phyloP scores from a whole-genome alignment of 2,113 vertebrate genomes.

The Gavia stellata region DNA sequence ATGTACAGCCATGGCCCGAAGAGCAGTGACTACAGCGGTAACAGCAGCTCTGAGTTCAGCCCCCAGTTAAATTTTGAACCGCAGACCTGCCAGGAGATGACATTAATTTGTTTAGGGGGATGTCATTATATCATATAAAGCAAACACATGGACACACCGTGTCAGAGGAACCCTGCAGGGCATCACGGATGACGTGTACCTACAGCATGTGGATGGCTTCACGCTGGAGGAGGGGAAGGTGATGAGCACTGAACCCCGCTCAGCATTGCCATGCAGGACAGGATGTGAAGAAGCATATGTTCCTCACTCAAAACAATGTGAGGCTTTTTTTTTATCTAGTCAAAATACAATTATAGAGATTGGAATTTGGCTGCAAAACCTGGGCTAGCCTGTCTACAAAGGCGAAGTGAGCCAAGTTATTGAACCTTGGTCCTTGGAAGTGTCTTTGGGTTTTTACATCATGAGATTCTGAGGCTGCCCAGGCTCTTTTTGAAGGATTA shows the following conservation, averaged over 20 bases:
- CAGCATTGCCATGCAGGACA: background rate
- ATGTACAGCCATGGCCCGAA: accelerated
- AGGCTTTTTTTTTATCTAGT: background rate
- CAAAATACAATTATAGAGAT: background rate
- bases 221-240: background rate
- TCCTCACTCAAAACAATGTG: background rate
- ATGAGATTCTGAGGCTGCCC: background rate
- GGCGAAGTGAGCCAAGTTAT: background rate
- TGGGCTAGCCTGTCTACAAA: background rate
- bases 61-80: background rate
- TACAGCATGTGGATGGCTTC: background rate
- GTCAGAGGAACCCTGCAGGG: background rate
- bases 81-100: background rate
- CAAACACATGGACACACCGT: accelerated
- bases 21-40: accelerated
- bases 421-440: background rate
- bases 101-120: background rate
- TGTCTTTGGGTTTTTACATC: background rate
- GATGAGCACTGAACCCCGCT: background rate
- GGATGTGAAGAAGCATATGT: background rate
- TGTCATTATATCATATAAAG: background rate
- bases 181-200: accelerated
- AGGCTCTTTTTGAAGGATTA: background rate
- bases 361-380: background rate
- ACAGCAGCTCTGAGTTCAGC: background rate